Conservation (phyloP, 2,888 invertebrate genomes). For the Hirtodrosophila alboralis region DNA sequence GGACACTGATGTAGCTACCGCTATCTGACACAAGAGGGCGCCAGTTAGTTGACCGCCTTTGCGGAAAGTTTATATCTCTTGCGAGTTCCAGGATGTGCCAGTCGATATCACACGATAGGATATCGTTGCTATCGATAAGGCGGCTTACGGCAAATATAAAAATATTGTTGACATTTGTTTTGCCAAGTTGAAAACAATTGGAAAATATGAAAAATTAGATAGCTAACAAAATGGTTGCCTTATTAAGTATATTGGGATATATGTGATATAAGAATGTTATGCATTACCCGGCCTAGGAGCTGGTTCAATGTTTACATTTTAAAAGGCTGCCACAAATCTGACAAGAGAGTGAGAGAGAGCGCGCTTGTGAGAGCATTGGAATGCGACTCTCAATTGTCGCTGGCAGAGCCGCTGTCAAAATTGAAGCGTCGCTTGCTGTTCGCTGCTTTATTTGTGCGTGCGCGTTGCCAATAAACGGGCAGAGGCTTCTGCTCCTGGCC, state of each 20-base stretch:
- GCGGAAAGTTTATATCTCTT: no score
- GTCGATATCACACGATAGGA: no score
- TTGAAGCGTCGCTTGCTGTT: slow-evolving; percentile 40
- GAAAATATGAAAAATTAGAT: no score
- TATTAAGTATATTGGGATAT: no score
- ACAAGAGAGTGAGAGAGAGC: slow-evolving; percentile 1
- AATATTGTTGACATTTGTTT: no score
- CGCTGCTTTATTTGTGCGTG: slow-evolving; percentile 71
- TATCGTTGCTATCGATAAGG: slow-evolving; percentile 26
- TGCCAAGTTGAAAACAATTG: no score
- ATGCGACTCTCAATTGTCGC: slow-evolving; percentile 36
- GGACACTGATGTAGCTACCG: no score
- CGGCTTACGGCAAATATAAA: not conserved
- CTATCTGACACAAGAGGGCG: no score
- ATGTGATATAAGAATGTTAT: no score
- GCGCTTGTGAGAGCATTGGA: slow-evolving; percentile 35
- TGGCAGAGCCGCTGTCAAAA: slow-evolving; percentile 25
- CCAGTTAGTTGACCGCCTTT: no score
- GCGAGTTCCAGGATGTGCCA: no score
- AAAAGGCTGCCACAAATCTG: not conserved
- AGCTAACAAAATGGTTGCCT: not conserved
- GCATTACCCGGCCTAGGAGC: slow-evolving; percentile 10
- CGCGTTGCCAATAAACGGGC: slow-evolving; percentile 76
- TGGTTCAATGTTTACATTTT: slow-evolving; percentile 51
- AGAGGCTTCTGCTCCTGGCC: slow-evolving; percentile 64